These are phyloP conservation scores for Metopia argyrocephala DNA, from an alignment of 2,888 invertebrate genomes.

Conservation along the genomic window DNA sequence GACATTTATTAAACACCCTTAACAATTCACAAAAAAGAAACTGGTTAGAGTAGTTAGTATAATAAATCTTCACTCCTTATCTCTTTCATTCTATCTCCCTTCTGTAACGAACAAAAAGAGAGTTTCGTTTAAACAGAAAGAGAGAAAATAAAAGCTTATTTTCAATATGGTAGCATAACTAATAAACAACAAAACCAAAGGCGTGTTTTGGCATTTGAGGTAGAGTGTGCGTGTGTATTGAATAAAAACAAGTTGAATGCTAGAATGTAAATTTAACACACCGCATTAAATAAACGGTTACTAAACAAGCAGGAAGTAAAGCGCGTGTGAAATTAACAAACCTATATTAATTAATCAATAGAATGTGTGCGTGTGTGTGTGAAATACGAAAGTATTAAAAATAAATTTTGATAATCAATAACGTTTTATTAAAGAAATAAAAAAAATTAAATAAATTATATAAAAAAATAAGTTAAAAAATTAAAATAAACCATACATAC, in stretches of 20 bases:
- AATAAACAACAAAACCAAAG: conserved; percentile 49
- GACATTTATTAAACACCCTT: conserved; percentile 28
- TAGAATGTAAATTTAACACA: conserved; percentile 61
- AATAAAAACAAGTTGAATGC: conserved; percentile 68
- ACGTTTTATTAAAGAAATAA: not conserved
- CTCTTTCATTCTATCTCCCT: not conserved
- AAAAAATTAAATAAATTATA: not conserved
- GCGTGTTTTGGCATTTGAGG: conserved; percentile 64
- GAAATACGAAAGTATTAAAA: not conserved
- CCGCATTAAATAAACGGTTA: conserved; percentile 77
- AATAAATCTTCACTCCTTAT: not conserved
- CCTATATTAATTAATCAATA: conserved; percentile 30
- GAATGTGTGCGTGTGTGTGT: conserved; percentile 1
- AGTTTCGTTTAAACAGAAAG: conserved; percentile 22
- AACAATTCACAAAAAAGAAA: not conserved
- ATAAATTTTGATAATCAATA: not conserved
- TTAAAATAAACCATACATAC: not conserved
- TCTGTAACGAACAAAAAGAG: conserved; percentile 17
- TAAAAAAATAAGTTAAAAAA: not conserved
- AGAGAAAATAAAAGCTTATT: conserved; percentile 32
- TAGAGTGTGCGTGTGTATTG: conserved; percentile 38
- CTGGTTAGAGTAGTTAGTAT: conserved; percentile 15
- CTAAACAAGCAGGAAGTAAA: conserved; percentile 74
- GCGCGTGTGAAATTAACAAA: conserved; percentile 33
- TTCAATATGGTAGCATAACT: conserved; percentile 67